These are phyloP conservation scores for Hypotaenidia philippensis DNA, from an alignment of 2,797 vertebrate genomes.

Conservation along the genomic window DNA sequence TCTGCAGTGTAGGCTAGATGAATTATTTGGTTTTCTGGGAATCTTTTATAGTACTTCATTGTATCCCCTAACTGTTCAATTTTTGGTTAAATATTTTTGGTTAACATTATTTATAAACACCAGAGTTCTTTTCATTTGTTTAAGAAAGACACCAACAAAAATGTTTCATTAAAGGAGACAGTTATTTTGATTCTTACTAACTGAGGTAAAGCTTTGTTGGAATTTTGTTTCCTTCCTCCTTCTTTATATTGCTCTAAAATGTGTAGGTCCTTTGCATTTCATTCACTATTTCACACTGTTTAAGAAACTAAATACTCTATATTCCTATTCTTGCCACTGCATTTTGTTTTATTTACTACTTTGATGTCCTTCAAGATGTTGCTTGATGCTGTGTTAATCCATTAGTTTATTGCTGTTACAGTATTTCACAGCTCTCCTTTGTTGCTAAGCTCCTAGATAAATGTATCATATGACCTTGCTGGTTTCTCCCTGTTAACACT, in stretches of 20 bases:
- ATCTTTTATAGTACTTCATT: constrained; percentile 13
- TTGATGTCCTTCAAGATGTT: constrained; percentile 18
- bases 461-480: constrained; percentile 27
- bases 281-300: background rate
- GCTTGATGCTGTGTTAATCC: constrained; percentile 4
- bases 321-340: background rate
- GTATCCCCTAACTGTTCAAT: background rate
- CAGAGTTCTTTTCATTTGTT: background rate
- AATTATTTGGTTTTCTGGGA: constrained; percentile 10
- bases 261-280: background rate
- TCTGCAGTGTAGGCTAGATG: background rate
- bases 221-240: background rate
- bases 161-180: background rate
- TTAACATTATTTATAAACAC: background rate
- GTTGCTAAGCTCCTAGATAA: constrained; percentile 53
- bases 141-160: background rate
- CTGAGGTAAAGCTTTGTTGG: background rate
- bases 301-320: background rate
- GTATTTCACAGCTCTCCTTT: constrained; percentile 34
- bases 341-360: constrained; percentile 39
- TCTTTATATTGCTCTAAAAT: background rate
- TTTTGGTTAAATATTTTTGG: background rate
- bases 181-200: background rate
- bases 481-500: background rate
- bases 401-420: background rate